Evolutionary conservation across 2,888 invertebrate genomes (phyloP), one percentile per base, ranked within the genome.

Genomic region (Lasius fuliginosus): DNA sequence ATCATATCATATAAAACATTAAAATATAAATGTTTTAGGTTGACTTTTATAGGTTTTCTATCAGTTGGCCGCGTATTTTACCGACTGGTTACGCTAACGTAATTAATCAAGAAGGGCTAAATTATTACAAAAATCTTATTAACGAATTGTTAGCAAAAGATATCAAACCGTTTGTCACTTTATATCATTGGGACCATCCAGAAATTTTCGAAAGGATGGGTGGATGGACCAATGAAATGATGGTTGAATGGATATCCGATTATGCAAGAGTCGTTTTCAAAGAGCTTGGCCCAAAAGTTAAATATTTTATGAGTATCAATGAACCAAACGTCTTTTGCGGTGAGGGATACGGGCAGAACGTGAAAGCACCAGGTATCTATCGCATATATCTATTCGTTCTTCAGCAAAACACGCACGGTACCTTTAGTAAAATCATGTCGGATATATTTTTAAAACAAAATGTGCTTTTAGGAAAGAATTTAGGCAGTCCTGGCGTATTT

Each of bases 261-360:
- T 97, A 96, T 87, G 97, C 97, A 0, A 96, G 95, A 86, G 90
- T 97, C 46, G 92, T 97, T 82, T 96, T 97, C 86, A 95, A 96
- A 75, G 95, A 96, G 92, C 97, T 96, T 88, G 97, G 96, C 0
- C 96, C 96, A 89, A 96, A 96, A 92, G 96, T 97, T 8, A 96
- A 93, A 93, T 96, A 96, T 82, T 98, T 98, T 97, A 96, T 97
- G 4, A 98, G 98, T 0, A 96, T 98, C 88, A 98, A 98, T 92
- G 98, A 98, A 93, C 97, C 98, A 0, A 95, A 95, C 94, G 95
- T 95, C 88, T 95, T 96, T 53, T 96, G 96, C 90, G 92, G 95
- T 84, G 95, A 95, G 87, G 96, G 96, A 2, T 97, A 96, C 89
- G 96, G 75, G 0, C 3, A 0, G 0, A 69, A 60, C 0, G 0